Conservation (phyloP, 2,113 vertebrate species). For the Trichomycterus rosablanca region DNA sequence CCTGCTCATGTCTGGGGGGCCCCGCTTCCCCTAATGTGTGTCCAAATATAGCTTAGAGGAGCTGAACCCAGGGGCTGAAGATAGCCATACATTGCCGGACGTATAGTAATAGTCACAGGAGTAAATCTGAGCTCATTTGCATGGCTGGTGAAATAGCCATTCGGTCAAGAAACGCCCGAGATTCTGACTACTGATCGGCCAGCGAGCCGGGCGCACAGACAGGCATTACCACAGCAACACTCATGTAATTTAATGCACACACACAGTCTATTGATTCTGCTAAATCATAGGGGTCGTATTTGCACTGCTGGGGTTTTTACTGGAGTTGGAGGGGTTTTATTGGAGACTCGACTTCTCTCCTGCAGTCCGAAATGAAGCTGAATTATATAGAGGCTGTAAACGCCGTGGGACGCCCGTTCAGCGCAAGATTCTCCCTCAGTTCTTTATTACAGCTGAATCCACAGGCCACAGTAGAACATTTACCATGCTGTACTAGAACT, state of each 20-base stretch:
- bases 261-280: slow-evolving; percentile 38
- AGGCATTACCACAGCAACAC: slow-evolving; percentile 42
- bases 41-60: slow-evolving; percentile 29
- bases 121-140: slow-evolving; percentile 7
- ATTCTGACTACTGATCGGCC: slow-evolving; percentile 3
- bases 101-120: slow-evolving; percentile 5
- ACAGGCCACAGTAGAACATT: slow-evolving; percentile 1
- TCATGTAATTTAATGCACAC: slow-evolving; percentile 47
- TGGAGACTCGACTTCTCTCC: slow-evolving; percentile 52
- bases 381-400: slow-evolving; percentile 61
- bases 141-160: no score
- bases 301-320: slow-evolving; percentile 35
- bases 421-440: slow-evolving; percentile 33
- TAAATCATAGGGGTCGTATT: slow-evolving; percentile 31
- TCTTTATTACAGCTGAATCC: slow-evolving; percentile 12
- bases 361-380: slow-evolving; percentile 51
- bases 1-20: slow-evolving; percentile 19
- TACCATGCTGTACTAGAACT: no score
- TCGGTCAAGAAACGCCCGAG: slow-evolving; percentile 14
- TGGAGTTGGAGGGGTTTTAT: slow-evolving; percentile 50
- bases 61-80: slow-evolving; percentile 20
- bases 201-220: neutral
- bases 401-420: slow-evolving; percentile 41
- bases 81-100: slow-evolving; percentile 15
- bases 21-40: slow-evolving; percentile 15